Evolutionary conservation across 2,797 vertebrate species (phyloP), one percentile per base, ranked within the genome.

Genomic region (Gymnopithys bicolor): DNA sequence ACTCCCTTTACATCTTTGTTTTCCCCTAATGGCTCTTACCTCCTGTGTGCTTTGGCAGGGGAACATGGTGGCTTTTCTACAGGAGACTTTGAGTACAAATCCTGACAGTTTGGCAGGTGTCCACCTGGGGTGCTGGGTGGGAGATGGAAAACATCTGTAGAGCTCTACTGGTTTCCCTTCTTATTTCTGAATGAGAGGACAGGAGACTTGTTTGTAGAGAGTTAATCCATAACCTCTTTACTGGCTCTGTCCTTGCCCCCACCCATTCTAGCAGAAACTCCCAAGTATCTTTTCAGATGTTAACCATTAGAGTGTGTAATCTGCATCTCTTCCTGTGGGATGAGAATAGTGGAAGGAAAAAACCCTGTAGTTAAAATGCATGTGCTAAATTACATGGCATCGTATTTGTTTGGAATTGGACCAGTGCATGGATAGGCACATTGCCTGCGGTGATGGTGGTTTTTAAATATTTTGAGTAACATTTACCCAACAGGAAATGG

Each of bases 341-440:
- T 56, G 32, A 41, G 25, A 84, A 19, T 5, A 63, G 19, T 12
- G 18, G 25, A 33, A 74, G 24, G 28, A 64, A 71, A 7, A 63
- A 46, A n/a, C 10, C 15, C 3, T 32, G 7, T 37, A 11, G 35
- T 52, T 77, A 59, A 64, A 80, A 49, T 25, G 17, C 5, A 19
- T 35, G 16, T 3, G 1, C 24, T 48, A 43, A 85, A 48, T 63
- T 60, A 22, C 32, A 33, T 2, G 9, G 41, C 45, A 45, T 56
- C 8, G 2, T 55, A 41, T 46, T 60, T 56, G 23, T 41, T 49
- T 1, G 2, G 33, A 82, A 56, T 39, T 58, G 10, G 48, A 35
- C 24, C 39, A 22, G 19, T 46, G 48, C 37, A 8, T 0, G 2
- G 25, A 35, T 76, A 8, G 17, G 7, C 25, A 27, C 9, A 1